Base-by-base conservation (phyloP, 2,113 vertebrate species). In the Brachirus orientalis region DNA sequence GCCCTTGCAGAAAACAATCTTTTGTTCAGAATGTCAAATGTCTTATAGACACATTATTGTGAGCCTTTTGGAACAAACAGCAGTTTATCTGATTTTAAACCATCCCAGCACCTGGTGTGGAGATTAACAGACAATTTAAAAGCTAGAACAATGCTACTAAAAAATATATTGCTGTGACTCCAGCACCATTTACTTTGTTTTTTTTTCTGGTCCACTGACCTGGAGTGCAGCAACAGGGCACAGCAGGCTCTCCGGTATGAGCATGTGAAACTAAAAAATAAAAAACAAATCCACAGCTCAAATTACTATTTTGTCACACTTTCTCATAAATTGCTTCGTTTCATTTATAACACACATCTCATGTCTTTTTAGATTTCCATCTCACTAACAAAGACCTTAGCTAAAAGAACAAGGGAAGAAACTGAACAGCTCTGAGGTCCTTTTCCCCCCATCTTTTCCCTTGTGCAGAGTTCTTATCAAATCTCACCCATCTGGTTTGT, bases 401-500 rank as follows among this genome's bases (percentile, higher is more conserved):
- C 41, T 38, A 18, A 46, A 33, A 69, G 37, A 52, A 43, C 11
- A 13, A 38, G 55, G 33, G 20, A 75, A 82, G 70, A 75, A 55
- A 57, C 33, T 16, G 20, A 75, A 37, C 63, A 61, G 63, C 63
- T 75, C 19, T 17, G 55, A 81, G 61, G 35, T 79, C 58, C 69
- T 81, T 68, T 57, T 8, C 13, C 14, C 28, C 41, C 11, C 11
- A 6, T 43, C 40, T 60, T 68, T 69, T 9, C 53, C 57, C 57
- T 56, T 2, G 6, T 51, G 64, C 62, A 68, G 77, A 56, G 40
- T 28, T 88, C 69, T 86, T 84, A 84, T 89, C 87, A 53, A 36
- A 45, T 71, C 77, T 75, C 72, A 56, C 59, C 67, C 84, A 84
- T 89, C 87, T 87, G 87, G 82, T 84, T 86, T 88, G 71, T 37